Conservation (phyloP, 2,888 invertebrate species). For the Acrobasis suavella region DNA sequence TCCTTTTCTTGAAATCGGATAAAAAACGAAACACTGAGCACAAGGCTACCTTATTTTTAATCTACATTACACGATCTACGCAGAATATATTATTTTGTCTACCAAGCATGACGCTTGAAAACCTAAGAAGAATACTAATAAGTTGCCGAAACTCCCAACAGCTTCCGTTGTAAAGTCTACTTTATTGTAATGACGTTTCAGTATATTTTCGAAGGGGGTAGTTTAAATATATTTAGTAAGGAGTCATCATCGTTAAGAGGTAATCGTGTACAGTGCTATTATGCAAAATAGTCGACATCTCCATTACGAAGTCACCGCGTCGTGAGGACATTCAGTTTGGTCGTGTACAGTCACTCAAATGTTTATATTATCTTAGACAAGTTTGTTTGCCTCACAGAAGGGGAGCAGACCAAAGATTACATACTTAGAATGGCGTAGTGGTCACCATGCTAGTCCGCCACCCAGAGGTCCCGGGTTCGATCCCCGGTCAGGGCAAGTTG, state of each 20-base stretch:
- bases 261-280: constrained; percentile 73
- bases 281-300: constrained; percentile 63
- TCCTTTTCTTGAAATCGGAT: too few species aligned
- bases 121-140: constrained; percentile 65
- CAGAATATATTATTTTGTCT: constrained; percentile 66
- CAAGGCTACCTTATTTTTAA: constrained; percentile 47
- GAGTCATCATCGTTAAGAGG: constrained; percentile 76
- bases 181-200: constrained; percentile 25
- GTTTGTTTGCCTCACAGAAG: too few species aligned
- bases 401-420: too few species aligned
- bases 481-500: too few species aligned
- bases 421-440: too few species aligned
- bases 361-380: background rate
- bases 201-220: constrained; percentile 34
- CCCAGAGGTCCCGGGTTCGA: too few species aligned
- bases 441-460: too few species aligned
- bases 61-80: constrained; percentile 47
- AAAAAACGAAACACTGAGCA: background rate
- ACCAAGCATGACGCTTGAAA: constrained; percentile 64
- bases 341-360: constrained; percentile 5
- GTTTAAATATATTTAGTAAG: constrained; percentile 39
- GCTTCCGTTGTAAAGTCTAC: constrained; percentile 27
- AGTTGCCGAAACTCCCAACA: constrained; percentile 47
- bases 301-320: constrained; percentile 55
- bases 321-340: constrained; percentile 31